Conservation (phyloP, 2,888 invertebrate species). For the Philhelius pedissequus region DNA sequence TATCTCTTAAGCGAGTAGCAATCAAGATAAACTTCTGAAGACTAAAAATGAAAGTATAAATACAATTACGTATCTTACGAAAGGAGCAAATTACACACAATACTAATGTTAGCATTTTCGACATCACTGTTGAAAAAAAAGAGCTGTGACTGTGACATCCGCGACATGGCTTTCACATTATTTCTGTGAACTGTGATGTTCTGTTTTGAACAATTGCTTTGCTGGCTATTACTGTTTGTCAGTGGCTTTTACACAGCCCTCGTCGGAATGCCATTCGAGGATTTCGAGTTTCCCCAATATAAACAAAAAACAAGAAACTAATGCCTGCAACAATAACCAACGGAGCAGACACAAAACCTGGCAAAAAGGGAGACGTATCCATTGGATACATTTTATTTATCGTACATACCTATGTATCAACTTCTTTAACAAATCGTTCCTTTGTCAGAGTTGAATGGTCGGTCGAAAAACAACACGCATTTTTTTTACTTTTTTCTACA, state of each 20-base stretch:
- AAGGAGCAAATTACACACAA: too few relatives aligned
- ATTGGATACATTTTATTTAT: constrained; percentile 25
- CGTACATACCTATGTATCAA: too few relatives aligned
- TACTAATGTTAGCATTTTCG: too few relatives aligned
- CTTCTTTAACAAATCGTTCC: constrained; percentile 19
- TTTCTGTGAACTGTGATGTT: background rate
- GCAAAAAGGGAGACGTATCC: constrained; percentile 7
- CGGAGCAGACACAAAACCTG: constrained; percentile 16
- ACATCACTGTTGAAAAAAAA: too few relatives aligned
- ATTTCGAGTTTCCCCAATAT: constrained; percentile 22
- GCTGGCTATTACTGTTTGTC: constrained; percentile 29
- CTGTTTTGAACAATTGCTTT: background rate
- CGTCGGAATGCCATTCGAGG: constrained; percentile 38
- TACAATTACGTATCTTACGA: too few relatives aligned
- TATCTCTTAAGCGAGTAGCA: too few relatives aligned
- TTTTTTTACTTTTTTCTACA: constrained; percentile 1
- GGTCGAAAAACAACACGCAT: constrained; percentile 37
- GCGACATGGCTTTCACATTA: constrained; percentile 30
- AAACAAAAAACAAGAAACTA: constrained; percentile 25
- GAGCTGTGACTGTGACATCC: background rate
- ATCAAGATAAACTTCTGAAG: too few relatives aligned
- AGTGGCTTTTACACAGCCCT: constrained; percentile 38
- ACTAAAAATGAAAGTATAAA: too few relatives aligned
- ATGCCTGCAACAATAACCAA: constrained; percentile 7
- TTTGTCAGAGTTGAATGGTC: constrained; percentile 41